Evolutionary conservation across 2,888 invertebrate genomes (phyloP).

Genomic region (Ochlodes sylvanus): DNA sequence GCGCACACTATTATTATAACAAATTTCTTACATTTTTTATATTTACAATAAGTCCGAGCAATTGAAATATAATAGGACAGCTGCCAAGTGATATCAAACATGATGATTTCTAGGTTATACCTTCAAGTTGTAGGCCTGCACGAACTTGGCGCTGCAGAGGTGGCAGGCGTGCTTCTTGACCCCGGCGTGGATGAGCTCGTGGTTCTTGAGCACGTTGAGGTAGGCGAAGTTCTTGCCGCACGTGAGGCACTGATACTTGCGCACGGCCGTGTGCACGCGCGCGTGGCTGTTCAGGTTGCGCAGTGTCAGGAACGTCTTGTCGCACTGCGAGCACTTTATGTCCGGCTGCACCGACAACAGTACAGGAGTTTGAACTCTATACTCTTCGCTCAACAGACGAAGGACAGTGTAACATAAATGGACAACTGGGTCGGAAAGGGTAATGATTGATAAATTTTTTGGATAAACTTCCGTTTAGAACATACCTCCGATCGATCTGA

Average conservation of each 20-base stretch:
- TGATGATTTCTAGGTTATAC: constrained; percentile 49
- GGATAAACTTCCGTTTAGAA: too few relatives aligned
- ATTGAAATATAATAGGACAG: too few relatives aligned
- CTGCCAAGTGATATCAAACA: too few relatives aligned
- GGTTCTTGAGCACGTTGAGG: constrained; percentile 88
- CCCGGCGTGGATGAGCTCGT: constrained; percentile 89
- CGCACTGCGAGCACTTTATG: constrained; percentile 76
- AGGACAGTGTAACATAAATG: too few relatives aligned
- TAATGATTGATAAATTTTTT: too few relatives aligned
- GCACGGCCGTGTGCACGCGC: constrained; percentile 84
- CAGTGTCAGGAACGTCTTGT: constrained; percentile 80
- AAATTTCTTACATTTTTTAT: too few relatives aligned
- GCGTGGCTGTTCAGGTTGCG: constrained; percentile 86
- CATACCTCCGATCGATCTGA: too few relatives aligned
- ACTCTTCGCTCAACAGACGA: too few relatives aligned
- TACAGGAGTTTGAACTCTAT: background rate
- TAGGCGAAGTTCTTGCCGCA: constrained; percentile 88
- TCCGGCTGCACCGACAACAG: constrained; percentile 67
- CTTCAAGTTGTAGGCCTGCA: constrained; percentile 77
- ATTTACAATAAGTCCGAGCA: too few relatives aligned
- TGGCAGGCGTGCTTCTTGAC: constrained; percentile 89
- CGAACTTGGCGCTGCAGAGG: constrained; percentile 86
- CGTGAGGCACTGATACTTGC: constrained; percentile 85
- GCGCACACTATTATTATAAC: too few relatives aligned
- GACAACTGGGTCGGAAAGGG: too few relatives aligned